Base-by-base conservation (phyloP, 2,797 vertebrate genomes). In the Oreochromis grahami region DNA sequence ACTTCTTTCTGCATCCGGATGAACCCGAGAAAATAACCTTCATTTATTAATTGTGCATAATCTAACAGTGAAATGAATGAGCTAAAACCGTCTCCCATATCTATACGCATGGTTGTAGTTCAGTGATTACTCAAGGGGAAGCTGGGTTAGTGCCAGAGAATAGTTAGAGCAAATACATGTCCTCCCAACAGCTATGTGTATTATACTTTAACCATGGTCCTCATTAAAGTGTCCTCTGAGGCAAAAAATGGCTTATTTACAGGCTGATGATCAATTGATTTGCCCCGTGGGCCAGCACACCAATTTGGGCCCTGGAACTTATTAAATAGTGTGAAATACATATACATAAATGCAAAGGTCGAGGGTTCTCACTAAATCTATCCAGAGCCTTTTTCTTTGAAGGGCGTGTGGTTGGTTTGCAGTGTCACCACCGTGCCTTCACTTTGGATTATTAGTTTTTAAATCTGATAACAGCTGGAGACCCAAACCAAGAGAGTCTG, bases 11-110 rank as follows among this genome's bases (percentile, higher is more conserved):
- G 55, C 83, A 79, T 81, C 29, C 65, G 52, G 36, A 65, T 63
- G 48, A 84, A 86, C 86, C 78, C 9, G n/a, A 81, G 79, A 84
- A 84, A 81, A 48, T 77, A 80, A 24, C 34, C 21, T 83, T 86
- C 77, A 81, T 94, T 90, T 88, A 86, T 89, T 92, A 85, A 87
- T 88, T 88, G 80, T 84, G 83, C 91, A 74, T 86, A 89, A 94
- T 58, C 34, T 84, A 87, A 84, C 83, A 82, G 78, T 80, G 88
- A 92, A 84, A 81, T 51, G 50, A 65, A 86, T 72, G 76, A 86
- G 84, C 68, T 65, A 74, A 86, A 85, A 72, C 78, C 48, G 80
- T 82, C 65, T 84, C 72, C 55, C 85, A 84, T 45, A 86, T 84
- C 89, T 84, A 82, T 89, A 91, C 93, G 89, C 84, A 91, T 76